Evolutionary conservation across 1,140 invertebrate genomes (phyloP).

Genomic region (Papilio helenus): DNA sequence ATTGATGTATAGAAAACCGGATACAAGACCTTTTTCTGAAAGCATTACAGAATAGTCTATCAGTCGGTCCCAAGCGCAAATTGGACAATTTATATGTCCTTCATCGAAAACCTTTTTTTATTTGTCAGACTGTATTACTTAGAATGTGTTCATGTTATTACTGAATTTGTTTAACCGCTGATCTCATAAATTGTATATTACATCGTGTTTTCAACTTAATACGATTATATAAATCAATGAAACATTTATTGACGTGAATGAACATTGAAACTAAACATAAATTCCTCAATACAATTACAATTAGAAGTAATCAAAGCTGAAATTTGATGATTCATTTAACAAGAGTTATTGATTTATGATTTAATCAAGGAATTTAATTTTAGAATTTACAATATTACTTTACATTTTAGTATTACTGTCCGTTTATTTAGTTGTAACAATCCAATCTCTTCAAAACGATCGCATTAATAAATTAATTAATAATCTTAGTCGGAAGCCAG

Average conservation of each 20-base stretch:
- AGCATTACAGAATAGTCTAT: constrained; percentile 19
- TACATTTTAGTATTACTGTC: background rate
- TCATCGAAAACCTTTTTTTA: constrained; percentile 14
- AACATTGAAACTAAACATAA: background rate
- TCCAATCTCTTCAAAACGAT: background rate
- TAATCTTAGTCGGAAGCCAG: background rate
- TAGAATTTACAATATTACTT: background rate
- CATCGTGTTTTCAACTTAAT: background rate
- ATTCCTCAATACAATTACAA: background rate
- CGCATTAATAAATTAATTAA: constrained; percentile 13
- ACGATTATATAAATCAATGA: background rate
- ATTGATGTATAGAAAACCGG: constrained; percentile 1
- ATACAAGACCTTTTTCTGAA: constrained; percentile 10
- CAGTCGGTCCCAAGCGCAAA: constrained; percentile 3
- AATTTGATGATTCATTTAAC: background rate
- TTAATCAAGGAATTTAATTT: background rate
- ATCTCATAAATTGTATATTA: background rate
- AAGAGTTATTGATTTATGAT: background rate
- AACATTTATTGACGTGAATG: background rate
- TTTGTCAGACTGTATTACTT: background rate
- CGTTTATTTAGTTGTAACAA: background rate
- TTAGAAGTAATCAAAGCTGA: background rate
- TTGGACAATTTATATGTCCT: constrained; percentile 24
- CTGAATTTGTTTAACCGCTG: background rate
- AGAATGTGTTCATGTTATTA: background rate